Evolutionary conservation across 2,888 invertebrate species (phyloP), one percentile per base, ranked within the genome.

Genomic region (Phortica okadai): DNA sequence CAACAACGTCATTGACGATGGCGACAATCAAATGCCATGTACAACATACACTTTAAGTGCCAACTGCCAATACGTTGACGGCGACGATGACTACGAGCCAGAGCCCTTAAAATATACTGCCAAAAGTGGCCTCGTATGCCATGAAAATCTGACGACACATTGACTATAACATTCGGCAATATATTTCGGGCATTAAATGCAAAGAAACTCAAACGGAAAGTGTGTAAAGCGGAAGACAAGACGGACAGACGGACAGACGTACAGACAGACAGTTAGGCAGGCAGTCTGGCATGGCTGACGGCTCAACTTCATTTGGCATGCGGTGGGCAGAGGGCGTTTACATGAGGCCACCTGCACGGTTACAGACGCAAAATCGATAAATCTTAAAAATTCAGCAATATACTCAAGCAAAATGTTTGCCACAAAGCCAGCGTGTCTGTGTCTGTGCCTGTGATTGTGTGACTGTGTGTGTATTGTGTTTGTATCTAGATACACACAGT

Each of bases 371-470:
- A 86, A 86, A 86, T 86, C 85, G 82, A 86, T 86, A 86, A 86
- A 86, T 87, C 85, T 86, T 86, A 85, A 87, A 86, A 87, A 86
- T 86, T 86, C 85, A 87, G 86, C 86, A 86, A 86, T 85, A 87
- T 25, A 72, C 54, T 72, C 70, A 72, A 56, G 33, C 70, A 54
- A 33, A 54, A 56, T 72, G 70, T 72, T 72, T 56, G 56, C 54
- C 54, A 54, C 33, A 50, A 50, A 50, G 14, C 10, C 50, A 3
- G 50, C 14, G 50, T 50, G 50, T 50, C 10, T 50, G 50, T 50
- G 50, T 50, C 10, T 50, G 6, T 50, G 50, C 14, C 10, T 50
- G 50, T 50, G 50, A 3, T 6, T 8, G 50, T 11, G 50, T 8
- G 21, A 21, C 21, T 21, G 14, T 50, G 14, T 50, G 50, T 50